Base-by-base conservation (phyloP, 2,888 invertebrate genomes). In the Isotomurus palustris region DNA sequence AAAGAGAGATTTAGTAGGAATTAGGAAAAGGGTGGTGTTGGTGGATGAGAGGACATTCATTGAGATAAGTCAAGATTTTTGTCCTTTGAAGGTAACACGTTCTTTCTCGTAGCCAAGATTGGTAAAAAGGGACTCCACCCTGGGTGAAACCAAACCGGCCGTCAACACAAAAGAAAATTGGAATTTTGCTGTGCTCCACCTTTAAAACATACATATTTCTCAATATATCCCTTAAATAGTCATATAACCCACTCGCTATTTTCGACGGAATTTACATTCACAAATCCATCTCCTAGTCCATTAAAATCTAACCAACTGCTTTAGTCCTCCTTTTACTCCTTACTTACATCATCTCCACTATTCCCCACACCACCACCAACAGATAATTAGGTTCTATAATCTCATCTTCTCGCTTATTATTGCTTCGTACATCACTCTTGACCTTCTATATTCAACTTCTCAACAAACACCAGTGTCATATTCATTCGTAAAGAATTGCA, bases 181-280 rank as follows among this genome's bases (percentile, higher is more conserved):
- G 63, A 61, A 63, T 63, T 60, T 65, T 52, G 56, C 17, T 22
- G 29, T 50, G 56, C 63, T 66, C 63, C 63, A 60, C 63, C 66
- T 63, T 58, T 53, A 66, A 50, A 50, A 50, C 50, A 50, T 36
- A 50, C 38, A 58, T 60, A 66, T 66, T 66, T 63, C 61, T 63
- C 63, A 63, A 66, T 66, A 66, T 64, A 56, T 64, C 60, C 66
- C 66, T 59, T 66, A 66, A 61, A 66, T 64, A 62, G 66, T 62
- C 66, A 66, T 66, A 48, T 60, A 45, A 50, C 38, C 49, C 41
- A 40, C 56, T 52, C 52, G 49, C 49, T 49, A 50, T 50, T 38
- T 50, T 38, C n/a, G 40, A 50, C 50, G 50, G 8, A 50, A 50
- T 50, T 50, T 50, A 50, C 50, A 50, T 50, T 50, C 38, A 50